These are phyloP conservation scores for Autographa pulchrina DNA, from an alignment of 2,888 invertebrate genomes.

Conservation along the genomic window DNA sequence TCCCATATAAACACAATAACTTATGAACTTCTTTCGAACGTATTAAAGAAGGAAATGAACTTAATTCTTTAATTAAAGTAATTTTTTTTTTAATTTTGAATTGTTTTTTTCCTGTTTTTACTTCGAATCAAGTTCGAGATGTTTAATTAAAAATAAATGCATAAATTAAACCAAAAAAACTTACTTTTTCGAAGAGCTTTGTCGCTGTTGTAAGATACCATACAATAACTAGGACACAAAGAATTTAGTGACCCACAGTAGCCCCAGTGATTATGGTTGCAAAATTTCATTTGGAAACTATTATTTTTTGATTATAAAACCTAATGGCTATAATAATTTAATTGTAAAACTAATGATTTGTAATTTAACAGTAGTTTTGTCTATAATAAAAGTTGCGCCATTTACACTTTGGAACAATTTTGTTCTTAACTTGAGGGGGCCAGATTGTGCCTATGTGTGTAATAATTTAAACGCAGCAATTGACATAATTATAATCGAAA, in stretches of 20 bases:
- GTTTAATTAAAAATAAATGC: too few relatives aligned
- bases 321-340: slow-evolving; percentile 1
- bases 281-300: slow-evolving; percentile 5
- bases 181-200: neutral
- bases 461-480: slow-evolving; percentile 27
- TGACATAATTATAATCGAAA: slow-evolving; percentile 4
- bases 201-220: neutral
- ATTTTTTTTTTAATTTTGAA: too few relatives aligned
- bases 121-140: too few relatives aligned
- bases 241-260: slow-evolving; percentile 4
- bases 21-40: too few relatives aligned
- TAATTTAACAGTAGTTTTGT: neutral
- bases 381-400: slow-evolving; percentile 8
- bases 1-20: too few relatives aligned
- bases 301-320: neutral
- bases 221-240: neutral
- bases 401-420: slow-evolving; percentile 9
- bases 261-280: neutral
- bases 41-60: too few relatives aligned
- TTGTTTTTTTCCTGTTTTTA: too few relatives aligned
- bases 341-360: slow-evolving; percentile 2
- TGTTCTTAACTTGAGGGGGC: slow-evolving; percentile 23
- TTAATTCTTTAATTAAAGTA: too few relatives aligned
- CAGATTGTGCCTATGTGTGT: slow-evolving; percentile 15
- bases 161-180: neutral